Conservation (phyloP, 2,888 invertebrate species). For the Xanthorhoe designata region DNA sequence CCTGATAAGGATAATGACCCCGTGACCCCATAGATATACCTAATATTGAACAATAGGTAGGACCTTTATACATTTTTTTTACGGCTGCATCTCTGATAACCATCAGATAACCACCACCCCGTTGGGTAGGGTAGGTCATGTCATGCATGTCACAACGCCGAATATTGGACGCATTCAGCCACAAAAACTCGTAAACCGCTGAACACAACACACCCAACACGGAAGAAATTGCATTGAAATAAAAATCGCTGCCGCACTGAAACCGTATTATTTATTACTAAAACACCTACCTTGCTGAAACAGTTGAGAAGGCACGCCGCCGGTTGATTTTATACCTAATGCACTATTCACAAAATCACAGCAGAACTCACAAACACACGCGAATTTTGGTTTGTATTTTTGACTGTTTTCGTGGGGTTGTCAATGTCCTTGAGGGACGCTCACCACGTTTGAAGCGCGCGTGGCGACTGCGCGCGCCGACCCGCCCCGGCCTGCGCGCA, state of each 20-base stretch:
- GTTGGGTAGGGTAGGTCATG: conserved; percentile 16
- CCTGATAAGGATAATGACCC: not conserved
- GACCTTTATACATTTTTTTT: not conserved
- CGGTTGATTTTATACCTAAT: conserved; percentile 68
- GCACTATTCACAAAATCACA: conserved; percentile 58
- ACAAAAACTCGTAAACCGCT: conserved; percentile 8
- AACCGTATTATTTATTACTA: conserved; percentile 28
- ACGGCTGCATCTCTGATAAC: conserved; percentile 5
- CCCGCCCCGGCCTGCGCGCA: conserved; percentile 69
- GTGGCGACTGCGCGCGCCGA: conserved; percentile 81
- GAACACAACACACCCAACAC: conserved; percentile 28
- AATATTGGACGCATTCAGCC: conserved; percentile 8
- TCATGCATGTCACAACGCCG: not conserved
- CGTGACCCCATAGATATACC: not conserved
- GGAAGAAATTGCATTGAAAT: conserved; percentile 27
- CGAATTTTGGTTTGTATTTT: conserved; percentile 37
- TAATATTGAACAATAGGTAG: not conserved
- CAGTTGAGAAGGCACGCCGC: conserved; percentile 55
- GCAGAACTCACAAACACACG: conserved; percentile 41
- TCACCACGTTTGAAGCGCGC: conserved; percentile 81
- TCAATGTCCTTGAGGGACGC: conserved; percentile 77
- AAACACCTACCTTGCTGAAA: conserved; percentile 67
- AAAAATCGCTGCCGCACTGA: conserved; percentile 15
- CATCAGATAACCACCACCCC: conserved; percentile 8
- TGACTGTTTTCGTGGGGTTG: conserved; percentile 61